Percentiles rank a stretch among this genome's conserved stretches.
Evolutionary conservation across 1,140 invertebrate genomes (phyloP).

Genomic region (Lysiphlebus fabarum): DNA sequence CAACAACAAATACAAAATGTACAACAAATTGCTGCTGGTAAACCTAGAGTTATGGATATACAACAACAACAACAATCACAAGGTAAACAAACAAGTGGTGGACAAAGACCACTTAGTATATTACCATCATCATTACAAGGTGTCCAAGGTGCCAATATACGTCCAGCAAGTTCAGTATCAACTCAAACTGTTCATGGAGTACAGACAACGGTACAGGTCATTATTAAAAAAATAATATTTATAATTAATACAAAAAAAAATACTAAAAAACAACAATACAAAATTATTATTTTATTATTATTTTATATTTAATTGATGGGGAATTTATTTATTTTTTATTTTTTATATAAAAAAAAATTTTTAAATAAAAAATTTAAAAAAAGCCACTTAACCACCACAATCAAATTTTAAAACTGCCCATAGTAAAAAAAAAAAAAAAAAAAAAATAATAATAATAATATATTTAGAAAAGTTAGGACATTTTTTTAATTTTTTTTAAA

Average conservation of each 20-base stretch:
- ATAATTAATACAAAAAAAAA: slow-evolving; percentile 29
- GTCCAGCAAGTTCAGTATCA: slow-evolving; percentile 73
- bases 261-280: slow-evolving; percentile 12
- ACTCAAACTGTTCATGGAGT: slow-evolving; percentile 70
- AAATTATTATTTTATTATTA: slow-evolving; percentile 3
- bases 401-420: too few species aligned
- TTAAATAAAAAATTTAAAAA: slow-evolving; percentile 1
- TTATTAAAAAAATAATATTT: slow-evolving; percentile 25
- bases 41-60: slow-evolving; percentile 57
- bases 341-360: background rate
- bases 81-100: slow-evolving; percentile 53
- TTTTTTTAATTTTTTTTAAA: background rate
- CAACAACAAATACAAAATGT: slow-evolving; percentile 58
- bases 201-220: slow-evolving; percentile 57
- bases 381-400: slow-evolving; percentile 1
- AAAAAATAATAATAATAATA: too few species aligned
- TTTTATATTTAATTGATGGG: background rate
- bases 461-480: background rate
- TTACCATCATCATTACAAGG: slow-evolving; percentile 60
- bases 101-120: slow-evolving; percentile 64
- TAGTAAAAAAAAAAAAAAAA: too few species aligned
- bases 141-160: slow-evolving; percentile 58
- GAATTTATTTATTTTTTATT: slow-evolving; percentile 8
- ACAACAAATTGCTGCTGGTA: slow-evolving; percentile 47
- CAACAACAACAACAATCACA: slow-evolving; percentile 55